Evolutionary conservation across 2,888 invertebrate species (phyloP).

Genomic region (Nematopogon swammerdamellus): DNA sequence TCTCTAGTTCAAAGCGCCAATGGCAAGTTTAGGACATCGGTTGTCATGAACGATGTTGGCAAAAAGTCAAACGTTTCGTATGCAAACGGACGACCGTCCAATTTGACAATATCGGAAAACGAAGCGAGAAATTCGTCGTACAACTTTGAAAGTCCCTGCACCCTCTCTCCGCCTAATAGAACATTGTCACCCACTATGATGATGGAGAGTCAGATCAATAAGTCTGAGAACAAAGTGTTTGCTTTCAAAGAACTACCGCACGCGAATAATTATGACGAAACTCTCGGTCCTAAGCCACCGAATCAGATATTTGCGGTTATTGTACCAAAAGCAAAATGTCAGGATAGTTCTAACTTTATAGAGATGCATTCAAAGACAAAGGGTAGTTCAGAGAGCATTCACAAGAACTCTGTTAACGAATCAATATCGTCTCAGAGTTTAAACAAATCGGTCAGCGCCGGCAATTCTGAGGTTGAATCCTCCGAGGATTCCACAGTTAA

Average conservation of each 20-base stretch:
- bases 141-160: slow-evolving; percentile 37
- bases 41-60: not conserved
- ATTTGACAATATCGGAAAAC: slow-evolving; percentile 28
- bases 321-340: slow-evolving; percentile 38
- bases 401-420: slow-evolving; percentile 27
- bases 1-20: slow-evolving; percentile 15
- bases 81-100: slow-evolving; percentile 24
- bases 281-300: slow-evolving; percentile 14
- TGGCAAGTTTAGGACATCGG: slow-evolving; percentile 5
- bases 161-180: slow-evolving; percentile 43
- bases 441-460: slow-evolving; percentile 20
- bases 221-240: slow-evolving; percentile 39
- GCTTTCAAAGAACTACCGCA: slow-evolving; percentile 38
- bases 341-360: slow-evolving; percentile 12
- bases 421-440: slow-evolving; percentile 38
- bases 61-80: slow-evolving; percentile 2
- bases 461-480: slow-evolving; percentile 35
- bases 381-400: slow-evolving; percentile 34
- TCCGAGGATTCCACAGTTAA: slow-evolving; percentile 43
- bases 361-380: slow-evolving; percentile 24
- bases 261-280: slow-evolving; percentile 22
- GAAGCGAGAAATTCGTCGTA: slow-evolving; percentile 13
- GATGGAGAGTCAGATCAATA: slow-evolving; percentile 27
- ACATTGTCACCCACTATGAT: slow-evolving; percentile 46
- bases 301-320: slow-evolving; percentile 48